A percentile compares a stretch with the other conserved stretches of the same genome.
Conservation (phyloP, 2,113 vertebrate genomes). For the Gallinago undulata region DNA sequence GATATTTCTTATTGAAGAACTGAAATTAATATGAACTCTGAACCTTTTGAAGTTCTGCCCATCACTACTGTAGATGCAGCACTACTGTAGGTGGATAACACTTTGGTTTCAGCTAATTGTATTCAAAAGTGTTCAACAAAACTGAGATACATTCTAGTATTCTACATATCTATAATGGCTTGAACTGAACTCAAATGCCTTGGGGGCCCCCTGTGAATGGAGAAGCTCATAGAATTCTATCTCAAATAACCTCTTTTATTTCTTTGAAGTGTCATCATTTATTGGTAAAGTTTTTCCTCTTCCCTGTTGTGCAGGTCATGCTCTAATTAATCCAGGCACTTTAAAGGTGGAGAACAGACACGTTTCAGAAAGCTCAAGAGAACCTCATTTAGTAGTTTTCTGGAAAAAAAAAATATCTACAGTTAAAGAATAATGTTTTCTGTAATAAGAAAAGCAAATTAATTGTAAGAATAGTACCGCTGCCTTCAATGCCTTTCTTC, state of each 20-base stretch:
- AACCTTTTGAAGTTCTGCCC: neutral
- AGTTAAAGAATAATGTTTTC: slow-evolving; percentile 66
- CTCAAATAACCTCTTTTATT: slow-evolving; percentile 6
- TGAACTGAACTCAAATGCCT: slow-evolving; percentile 38
- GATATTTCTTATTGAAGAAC: neutral
- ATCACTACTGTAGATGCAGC: neutral
- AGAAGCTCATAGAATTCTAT: neutral
- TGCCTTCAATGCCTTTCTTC: slow-evolving; percentile 52
- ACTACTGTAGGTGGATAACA: neutral
- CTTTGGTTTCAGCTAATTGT: slow-evolving; percentile 13
- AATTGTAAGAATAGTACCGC: slow-evolving; percentile 60
- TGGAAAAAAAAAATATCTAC: slow-evolving; percentile 38
- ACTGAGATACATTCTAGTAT: neutral
- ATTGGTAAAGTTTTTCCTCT: slow-evolving; percentile 22
- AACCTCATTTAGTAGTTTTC: slow-evolving; percentile 58
- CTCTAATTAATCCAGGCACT: slow-evolving; percentile 64
- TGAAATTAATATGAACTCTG: slow-evolving; percentile 38
- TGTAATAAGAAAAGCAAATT: slow-evolving; percentile 62
- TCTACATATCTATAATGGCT: neutral
- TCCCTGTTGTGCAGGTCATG: neutral
- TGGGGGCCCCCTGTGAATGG: neutral
- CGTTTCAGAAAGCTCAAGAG: slow-evolving; percentile 62
- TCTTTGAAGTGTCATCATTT: slow-evolving; percentile 48
- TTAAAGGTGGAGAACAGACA: slow-evolving; percentile 58
- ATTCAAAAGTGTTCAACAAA: neutral